These are phyloP conservation scores for Sebastes kiyomatsui DNA, from an alignment of 2,797 vertebrate species.

Conservation along the genomic window DNA sequence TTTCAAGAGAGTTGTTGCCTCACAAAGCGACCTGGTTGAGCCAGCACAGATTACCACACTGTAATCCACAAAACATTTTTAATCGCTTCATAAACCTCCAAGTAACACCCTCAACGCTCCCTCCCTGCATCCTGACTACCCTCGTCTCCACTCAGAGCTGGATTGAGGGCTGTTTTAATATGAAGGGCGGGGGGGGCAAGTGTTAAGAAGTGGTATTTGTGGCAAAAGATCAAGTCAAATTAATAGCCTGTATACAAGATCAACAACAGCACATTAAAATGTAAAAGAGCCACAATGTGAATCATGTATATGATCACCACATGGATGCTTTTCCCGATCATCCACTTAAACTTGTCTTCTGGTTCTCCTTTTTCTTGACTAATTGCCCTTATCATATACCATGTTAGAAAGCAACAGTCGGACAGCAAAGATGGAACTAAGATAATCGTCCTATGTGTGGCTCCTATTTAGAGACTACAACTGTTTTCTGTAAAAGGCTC, in stretches of 20 bases:
- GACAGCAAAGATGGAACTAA: constrained; percentile 33
- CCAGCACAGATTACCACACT: constrained; percentile 71
- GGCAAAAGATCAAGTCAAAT: background rate
- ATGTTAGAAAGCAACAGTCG: constrained; percentile 29
- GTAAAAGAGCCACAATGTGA: background rate
- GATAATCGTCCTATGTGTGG: background rate
- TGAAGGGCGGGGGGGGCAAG: background rate
- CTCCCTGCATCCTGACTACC: background rate
- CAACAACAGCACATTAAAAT: background rate
- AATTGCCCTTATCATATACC: background rate
- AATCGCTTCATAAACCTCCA: constrained; percentile 66
- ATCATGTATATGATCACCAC: background rate
- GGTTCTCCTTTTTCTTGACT: constrained; percentile 31
- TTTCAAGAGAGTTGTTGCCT: constrained; percentile 39
- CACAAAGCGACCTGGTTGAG: constrained; percentile 60
- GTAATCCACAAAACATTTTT: constrained; percentile 78
- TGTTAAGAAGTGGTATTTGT: constrained; percentile 12
- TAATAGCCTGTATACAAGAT: background rate
- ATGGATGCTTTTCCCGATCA: background rate
- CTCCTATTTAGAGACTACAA: background rate
- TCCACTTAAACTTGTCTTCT: background rate
- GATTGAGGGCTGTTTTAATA: constrained; percentile 5
- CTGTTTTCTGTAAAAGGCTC: background rate
- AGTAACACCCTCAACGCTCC: constrained; percentile 1
- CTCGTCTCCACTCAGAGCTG: background rate